Percentiles rank a stretch among this genome's conserved stretches.
These are phyloP conservation scores for Otocyon megalotis DNA, from an alignment of 2,113 vertebrate species.

Conservation along the genomic window DNA sequence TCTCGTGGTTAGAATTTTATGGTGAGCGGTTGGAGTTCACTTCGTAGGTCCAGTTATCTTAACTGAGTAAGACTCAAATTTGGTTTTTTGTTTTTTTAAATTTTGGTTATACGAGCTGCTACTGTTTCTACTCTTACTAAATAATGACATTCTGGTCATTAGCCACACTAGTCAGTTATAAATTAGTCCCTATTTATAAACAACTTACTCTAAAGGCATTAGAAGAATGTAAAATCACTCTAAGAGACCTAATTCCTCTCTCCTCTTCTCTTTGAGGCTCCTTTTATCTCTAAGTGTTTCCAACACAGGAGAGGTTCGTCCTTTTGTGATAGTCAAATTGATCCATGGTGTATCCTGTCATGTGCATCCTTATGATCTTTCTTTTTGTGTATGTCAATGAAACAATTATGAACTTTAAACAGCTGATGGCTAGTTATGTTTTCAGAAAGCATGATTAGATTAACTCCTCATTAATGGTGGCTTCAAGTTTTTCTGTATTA, in stretches of 20 bases:
- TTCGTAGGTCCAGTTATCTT: background rate
- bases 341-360: background rate
- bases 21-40: background rate
- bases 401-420: constrained; percentile 74
- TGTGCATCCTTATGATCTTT: background rate
- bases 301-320: background rate
- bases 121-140: constrained; percentile 2
- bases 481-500: constrained; percentile 83
- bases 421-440: constrained; percentile 44
- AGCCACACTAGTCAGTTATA: background rate
- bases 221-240: background rate
- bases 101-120: background rate
- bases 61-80: background rate
- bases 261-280: background rate
- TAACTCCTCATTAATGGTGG: constrained; percentile 76
- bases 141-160: background rate
- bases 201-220: background rate
- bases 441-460: constrained; percentile 50
- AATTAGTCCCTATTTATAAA: constrained; percentile 18
- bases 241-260: background rate
- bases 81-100: background rate
- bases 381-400: constrained; percentile 50
- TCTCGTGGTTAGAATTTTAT: background rate
- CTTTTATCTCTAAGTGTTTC: background rate
- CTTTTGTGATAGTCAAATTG: background rate